These are phyloP conservation scores for Alitta virens DNA, from an alignment of 2,888 invertebrate species.

Conservation along the genomic window DNA sequence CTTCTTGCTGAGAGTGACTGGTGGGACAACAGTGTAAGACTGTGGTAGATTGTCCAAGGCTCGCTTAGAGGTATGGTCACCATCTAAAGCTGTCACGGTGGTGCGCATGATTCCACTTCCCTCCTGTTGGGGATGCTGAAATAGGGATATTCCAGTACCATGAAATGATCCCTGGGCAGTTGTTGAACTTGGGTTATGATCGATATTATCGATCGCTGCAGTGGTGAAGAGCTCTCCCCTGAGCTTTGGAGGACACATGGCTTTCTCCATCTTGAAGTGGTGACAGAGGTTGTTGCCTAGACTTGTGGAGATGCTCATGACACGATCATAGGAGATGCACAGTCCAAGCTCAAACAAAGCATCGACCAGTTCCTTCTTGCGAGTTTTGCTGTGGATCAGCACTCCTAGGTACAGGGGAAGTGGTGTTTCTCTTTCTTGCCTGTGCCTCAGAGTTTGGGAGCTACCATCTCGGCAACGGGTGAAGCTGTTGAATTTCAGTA, in stretches of 20 bases:
- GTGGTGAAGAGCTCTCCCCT: too few species aligned
- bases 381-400: constrained; percentile 28
- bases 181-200: too few species aligned
- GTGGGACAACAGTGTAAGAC: constrained; percentile 24
- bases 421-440: constrained; percentile 17
- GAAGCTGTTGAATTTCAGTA: constrained; percentile 22
- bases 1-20: constrained; percentile 20
- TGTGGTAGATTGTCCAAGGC: constrained; percentile 23
- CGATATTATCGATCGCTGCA: too few species aligned
- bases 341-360: too few species aligned
- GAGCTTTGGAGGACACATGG: too few species aligned
- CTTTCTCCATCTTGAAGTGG: too few species aligned
- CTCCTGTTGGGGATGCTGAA: constrained; percentile 25
- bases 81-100: constrained; percentile 5
- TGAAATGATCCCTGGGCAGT: too few species aligned
- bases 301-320: too few species aligned
- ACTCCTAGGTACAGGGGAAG: constrained; percentile 28
- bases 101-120: constrained; percentile 15
- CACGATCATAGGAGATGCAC: too few species aligned
- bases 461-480: constrained; percentile 15
- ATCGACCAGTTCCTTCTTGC: constrained; percentile 28
- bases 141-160: constrained; percentile 30
- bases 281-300: too few species aligned
- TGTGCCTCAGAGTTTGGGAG: constrained; percentile 16
- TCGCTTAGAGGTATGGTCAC: constrained; percentile 3